Evolutionary conservation across 2,797 vertebrate genomes (phyloP).

Genomic region (Margarornis squamiger): DNA sequence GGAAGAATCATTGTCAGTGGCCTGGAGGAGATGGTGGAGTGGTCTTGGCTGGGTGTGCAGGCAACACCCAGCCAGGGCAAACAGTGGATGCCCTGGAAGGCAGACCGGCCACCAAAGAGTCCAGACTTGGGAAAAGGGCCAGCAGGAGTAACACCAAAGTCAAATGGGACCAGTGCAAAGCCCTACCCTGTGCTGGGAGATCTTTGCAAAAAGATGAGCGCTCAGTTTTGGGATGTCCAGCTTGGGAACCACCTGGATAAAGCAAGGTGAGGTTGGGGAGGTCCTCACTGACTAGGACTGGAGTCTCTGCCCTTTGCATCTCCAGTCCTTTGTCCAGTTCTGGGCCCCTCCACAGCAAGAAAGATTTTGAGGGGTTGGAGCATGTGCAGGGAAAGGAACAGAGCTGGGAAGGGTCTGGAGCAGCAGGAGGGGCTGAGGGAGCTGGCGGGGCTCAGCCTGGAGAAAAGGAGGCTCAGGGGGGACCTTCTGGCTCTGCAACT

Average conservation of each 20-base stretch:
- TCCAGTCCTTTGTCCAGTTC: rapidly evolving
- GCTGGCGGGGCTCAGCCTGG: background rate
- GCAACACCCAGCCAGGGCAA: background rate
- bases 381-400: rapidly evolving
- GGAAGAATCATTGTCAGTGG: background rate
- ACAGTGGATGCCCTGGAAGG: background rate
- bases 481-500: background rate
- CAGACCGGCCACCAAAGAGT: background rate
- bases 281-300: rapidly evolving
- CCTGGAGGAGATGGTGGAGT: background rate
- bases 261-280: rapidly evolving
- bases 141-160: background rate
- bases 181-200: background rate
- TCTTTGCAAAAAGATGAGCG: background rate
- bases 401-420: background rate
- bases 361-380: rapidly evolving
- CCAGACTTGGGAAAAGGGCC: background rate
- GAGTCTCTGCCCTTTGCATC: background rate
- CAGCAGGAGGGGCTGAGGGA: background rate
- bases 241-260: background rate
- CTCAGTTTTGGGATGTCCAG: background rate
- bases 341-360: background rate
- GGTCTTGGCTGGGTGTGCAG: background rate
- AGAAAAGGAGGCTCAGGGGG: background rate
- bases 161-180: background rate